A percentile compares a stretch with the other conserved stretches of the same genome.
phyloP scores from a whole-genome alignment of 2,888 invertebrate genomes.

The Aquatica leii region DNA sequence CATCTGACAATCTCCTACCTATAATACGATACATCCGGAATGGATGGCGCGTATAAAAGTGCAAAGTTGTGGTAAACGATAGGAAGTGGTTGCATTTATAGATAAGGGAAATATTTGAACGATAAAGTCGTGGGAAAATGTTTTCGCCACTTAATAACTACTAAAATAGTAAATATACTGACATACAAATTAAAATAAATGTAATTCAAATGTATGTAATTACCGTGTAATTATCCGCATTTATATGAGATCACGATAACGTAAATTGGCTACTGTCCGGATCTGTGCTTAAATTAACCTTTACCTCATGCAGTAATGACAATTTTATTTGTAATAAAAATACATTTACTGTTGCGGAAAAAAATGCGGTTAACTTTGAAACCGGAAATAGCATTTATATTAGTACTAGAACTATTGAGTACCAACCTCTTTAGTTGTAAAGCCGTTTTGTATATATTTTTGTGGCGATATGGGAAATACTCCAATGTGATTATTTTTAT shows the following conservation, averaged over 20 bases:
- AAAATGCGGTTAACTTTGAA: no score
- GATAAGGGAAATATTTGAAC: constrained; percentile 25
- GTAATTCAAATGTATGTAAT: constrained; percentile 1
- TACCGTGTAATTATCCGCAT: constrained; percentile 20
- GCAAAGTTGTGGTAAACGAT: constrained; percentile 30
- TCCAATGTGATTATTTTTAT: no score
- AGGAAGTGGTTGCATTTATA: constrained; percentile 32
- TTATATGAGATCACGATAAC: constrained; percentile 21
- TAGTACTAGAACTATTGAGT: no score
- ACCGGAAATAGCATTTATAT: no score
- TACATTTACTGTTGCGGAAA: no score
- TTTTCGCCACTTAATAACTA: no score
- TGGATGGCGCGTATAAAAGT: constrained; percentile 9
- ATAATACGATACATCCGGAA: constrained; percentile 26
- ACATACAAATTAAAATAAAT: no score
- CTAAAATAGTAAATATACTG: no score
- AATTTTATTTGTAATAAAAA: background rate
- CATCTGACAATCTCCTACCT: background rate
- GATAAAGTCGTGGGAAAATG: constrained; percentile 27
- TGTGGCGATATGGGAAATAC: no score
- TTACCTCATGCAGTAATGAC: constrained; percentile 14
- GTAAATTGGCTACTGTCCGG: constrained; percentile 16
- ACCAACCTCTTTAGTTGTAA: no score
- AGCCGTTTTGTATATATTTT: no score
- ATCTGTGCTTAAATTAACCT: constrained; percentile 13